Evolutionary conservation across 2,113 vertebrate genomes (phyloP), one percentile per base, ranked within the genome.

Genomic region (Typhlomys cinereus): DNA sequence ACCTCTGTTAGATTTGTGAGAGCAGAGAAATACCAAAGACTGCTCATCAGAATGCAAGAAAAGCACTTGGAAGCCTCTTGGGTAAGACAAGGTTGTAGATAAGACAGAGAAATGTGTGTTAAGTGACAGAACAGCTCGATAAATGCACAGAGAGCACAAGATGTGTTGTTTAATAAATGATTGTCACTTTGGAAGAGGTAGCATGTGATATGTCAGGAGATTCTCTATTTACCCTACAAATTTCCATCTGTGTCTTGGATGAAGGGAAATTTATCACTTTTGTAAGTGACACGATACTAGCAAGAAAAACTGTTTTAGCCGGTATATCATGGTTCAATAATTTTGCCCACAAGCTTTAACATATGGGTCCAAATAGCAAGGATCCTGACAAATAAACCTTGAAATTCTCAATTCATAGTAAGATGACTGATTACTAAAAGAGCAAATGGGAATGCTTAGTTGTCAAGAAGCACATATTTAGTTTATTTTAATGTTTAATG

Each of bases 251-350:
- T 64, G 74, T 57, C 10, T 93, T 70, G 27, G 21, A 25, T 86
- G 46, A 85, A 94, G 46, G 44, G 7, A 75, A 11, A 69, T 91
- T 90, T 85, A 62, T 94, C 80, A 90, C 62, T 79, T 90, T 27
- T 92, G 7, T 57, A 74, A 85, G 15, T 29, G 9, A 75, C 21
- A n/a, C 2, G 90, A 23, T 5, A 4, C 20, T 83, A 29, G 11
- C 18, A 83, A 89, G 7, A 39, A 46, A 93, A 88, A 36, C 44
- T 75, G 31, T 66, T 81, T 74, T 48, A 21, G 44, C 50, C 52
- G 18, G 29, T 23, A 18, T 14, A 70, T 71, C 46, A 71, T 79
- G 12, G 25, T 64, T 90, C 12, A 70, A 54, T 31, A 73, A 17
- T 85, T 84, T 87, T 54, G 39, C 11, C 6, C 11, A 50, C 48